These are phyloP conservation scores for Morphnarchus princeps DNA, from an alignment of 2,113 vertebrate genomes.

Conservation along the genomic window DNA sequence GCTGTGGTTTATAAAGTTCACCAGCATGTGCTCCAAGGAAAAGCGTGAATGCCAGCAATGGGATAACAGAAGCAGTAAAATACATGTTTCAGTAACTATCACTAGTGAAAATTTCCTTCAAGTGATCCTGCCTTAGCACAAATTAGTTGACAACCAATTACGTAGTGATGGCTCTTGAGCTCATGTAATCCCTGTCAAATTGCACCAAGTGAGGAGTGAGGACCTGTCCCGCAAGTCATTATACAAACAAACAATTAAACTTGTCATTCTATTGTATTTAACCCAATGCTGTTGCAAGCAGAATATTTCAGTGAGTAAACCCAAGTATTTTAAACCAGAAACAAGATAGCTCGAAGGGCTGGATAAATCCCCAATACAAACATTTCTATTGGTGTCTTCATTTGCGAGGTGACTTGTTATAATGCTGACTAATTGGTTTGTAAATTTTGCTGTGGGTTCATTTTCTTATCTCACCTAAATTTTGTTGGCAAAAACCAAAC, in stretches of 20 bases:
- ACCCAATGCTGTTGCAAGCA: not conserved
- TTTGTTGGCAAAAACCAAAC: conserved; percentile 28
- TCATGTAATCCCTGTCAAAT: not conserved
- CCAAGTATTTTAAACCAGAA: conserved; percentile 15
- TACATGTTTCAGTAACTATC: not conserved
- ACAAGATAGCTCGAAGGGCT: not conserved
- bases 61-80: not conserved
- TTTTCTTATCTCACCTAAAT: conserved; percentile 8
- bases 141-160: conserved; percentile 24
- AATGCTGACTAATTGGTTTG: conserved; percentile 16
- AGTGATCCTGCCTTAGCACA: not conserved
- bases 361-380: conserved; percentile 26
- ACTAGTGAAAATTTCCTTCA: not conserved
- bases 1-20: not conserved
- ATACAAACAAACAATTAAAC: conserved; percentile 26
- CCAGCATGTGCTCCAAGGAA: not conserved
- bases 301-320: not conserved
- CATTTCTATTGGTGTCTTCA: not conserved
- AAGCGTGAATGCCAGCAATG: not conserved
- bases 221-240: not conserved
- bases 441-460: not conserved
- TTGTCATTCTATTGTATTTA: not conserved
- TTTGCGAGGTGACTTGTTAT: not conserved
- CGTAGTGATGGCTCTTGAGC: not conserved
- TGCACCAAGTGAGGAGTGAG: not conserved